Base-by-base conservation (phyloP, 1,140 invertebrate species). In the Temnothorax nylanderi region DNA sequence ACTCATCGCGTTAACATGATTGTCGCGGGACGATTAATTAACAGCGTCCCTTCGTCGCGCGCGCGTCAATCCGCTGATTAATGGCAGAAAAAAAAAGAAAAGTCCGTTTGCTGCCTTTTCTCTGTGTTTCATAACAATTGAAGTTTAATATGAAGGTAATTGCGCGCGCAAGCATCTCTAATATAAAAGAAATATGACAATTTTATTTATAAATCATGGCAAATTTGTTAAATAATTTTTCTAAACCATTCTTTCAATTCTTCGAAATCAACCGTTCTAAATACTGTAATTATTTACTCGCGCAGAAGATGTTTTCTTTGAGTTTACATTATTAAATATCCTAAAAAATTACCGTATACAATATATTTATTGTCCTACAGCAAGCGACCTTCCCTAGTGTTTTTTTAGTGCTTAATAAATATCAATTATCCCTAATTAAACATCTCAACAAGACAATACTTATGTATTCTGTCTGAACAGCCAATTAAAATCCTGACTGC, bases 1-100 rank as follows among this genome's bases (percentile, higher is more conserved):
- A 60, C 67, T 60, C 69, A 37, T 5, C 32, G 18, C 41, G 13
- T 75, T 84, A 84, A 84, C 51, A 8, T 75, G 80, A 84, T 49
- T 60, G 54, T 2, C n/a, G 0, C 54, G 44, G 26, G 13, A 7
- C n/a, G 51, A 84, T 74, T 75, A 84, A 84, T 75, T 84, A 74
- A 75, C 49, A 10, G 3, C 13, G 18, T 2, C 18, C 18, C 41
- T 16, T 5, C 6, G 13, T 51, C 60, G 7, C 21, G 64, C 21
- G 64, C 47, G 18, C 26, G 13, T 34, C 26, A 3, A 44, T 16
- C 26, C 11, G 6, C 2, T 7, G 69, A 72, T 72, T 58, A 82
- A 60, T 18, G 6, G 60, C 18, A 3, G 10, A 11, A 82, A 47
- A 47, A 11, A 60, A 44, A 44, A 32, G 21, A 80, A 32, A 6